Percentiles rank a stretch among this genome's conserved stretches.
Conservation (phyloP, 2,888 invertebrate genomes). For the Microctonus brassicae region DNA sequence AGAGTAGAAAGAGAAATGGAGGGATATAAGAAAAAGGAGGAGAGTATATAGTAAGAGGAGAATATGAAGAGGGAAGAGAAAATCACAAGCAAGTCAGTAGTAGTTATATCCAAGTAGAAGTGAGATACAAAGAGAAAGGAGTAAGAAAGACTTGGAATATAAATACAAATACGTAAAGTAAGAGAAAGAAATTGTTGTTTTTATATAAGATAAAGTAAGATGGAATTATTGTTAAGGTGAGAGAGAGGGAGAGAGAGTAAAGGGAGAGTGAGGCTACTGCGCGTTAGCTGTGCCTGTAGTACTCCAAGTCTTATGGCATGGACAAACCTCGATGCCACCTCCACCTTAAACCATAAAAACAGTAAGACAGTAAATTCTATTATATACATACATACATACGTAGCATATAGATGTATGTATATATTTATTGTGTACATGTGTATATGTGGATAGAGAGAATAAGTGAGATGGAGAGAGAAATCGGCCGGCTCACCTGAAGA, state of each 20-base stretch:
- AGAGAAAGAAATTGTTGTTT: constrained; percentile 34
- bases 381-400: background rate
- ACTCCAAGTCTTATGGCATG: constrained; percentile 54
- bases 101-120: constrained; percentile 43
- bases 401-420: background rate
- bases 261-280: constrained; percentile 63
- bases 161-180: background rate
- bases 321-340: constrained; percentile 29
- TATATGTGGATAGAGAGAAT: background rate
- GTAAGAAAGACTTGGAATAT: constrained; percentile 23
- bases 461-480: constrained; percentile 31
- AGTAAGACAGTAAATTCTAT: constrained; percentile 5
- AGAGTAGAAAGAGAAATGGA: constrained; percentile 38
- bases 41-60: constrained; percentile 48
- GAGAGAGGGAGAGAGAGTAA: constrained; percentile 44
- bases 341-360: constrained; percentile 21
- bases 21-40: constrained; percentile 37
- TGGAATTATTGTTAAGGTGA: background rate
- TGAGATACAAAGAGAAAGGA: constrained; percentile 42
- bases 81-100: constrained; percentile 35
- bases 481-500: constrained; percentile 67
- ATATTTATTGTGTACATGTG: background rate
- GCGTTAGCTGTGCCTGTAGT: constrained; percentile 67
- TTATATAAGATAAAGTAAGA: constrained; percentile 35
- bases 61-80: constrained; percentile 44